Evolutionary conservation across 1,140 invertebrate species (phyloP).

Genomic region (Triops longicaudatus): DNA sequence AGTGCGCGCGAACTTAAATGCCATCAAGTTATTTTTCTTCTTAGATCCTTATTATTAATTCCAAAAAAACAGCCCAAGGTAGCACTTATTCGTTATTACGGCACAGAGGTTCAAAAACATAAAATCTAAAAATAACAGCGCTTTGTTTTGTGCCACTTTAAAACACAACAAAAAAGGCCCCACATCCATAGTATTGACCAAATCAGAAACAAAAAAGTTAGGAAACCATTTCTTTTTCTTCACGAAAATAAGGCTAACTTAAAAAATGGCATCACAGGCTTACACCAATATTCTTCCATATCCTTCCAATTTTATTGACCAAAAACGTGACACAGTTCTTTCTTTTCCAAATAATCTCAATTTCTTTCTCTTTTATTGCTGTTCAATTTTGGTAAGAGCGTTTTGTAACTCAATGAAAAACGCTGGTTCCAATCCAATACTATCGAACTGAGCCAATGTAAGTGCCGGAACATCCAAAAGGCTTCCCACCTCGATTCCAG

Average conservation of each 20-base stretch:
- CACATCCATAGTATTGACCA: not conserved
- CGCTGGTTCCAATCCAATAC: not conserved
- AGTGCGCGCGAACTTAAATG: too few relatives aligned
- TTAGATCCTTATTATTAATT: too few relatives aligned
- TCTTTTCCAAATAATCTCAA: not conserved
- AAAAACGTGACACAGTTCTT: not conserved
- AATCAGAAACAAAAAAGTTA: not conserved
- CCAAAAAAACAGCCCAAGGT: not conserved
- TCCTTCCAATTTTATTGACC: not conserved
- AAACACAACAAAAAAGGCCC: not conserved
- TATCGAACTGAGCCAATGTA: not conserved
- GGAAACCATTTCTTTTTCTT: not conserved
- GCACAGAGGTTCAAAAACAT: not conserved
- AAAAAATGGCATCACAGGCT: not conserved
- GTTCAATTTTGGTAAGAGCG: not conserved
- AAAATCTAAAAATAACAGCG: not conserved
- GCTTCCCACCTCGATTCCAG: not conserved
- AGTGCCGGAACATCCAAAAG: not conserved
- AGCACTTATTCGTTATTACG: not conserved
- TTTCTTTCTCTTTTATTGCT: conserved; percentile 2
- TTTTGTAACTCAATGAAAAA: not conserved
- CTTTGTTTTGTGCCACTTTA: conserved; percentile 2
- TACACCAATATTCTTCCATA: not conserved
- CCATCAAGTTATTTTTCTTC: too few relatives aligned
- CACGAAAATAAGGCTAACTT: not conserved